Conservation (phyloP, 2,888 invertebrate species). For the Drosophila mimica region DNA sequence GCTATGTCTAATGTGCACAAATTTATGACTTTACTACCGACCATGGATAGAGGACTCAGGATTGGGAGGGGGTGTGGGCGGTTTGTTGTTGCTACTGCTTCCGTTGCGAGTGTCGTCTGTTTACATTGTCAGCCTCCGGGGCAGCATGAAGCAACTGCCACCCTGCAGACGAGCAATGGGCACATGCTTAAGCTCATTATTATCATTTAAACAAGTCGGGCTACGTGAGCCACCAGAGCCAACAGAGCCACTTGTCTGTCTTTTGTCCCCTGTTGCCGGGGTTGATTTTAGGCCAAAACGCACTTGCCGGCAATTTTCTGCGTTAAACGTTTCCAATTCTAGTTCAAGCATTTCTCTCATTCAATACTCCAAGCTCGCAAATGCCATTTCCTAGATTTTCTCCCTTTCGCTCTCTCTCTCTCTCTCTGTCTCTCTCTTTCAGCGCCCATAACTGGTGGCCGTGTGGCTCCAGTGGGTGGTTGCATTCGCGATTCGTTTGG, state of each 20-base stretch:
- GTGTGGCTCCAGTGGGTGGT: slow-evolving; percentile 48
- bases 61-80: slow-evolving; percentile 50
- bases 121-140: slow-evolving; percentile 67
- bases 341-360: slow-evolving; percentile 32
- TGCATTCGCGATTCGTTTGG: slow-evolving; percentile 57
- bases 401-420: background rate
- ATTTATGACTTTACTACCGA: slow-evolving; percentile 81
- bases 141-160: slow-evolving; percentile 41
- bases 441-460: slow-evolving; percentile 31
- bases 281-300: slow-evolving; percentile 50
- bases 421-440: background rate
- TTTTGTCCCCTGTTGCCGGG: slow-evolving; percentile 40
- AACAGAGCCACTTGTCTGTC: slow-evolving; percentile 40
- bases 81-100: slow-evolving; percentile 52
- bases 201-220: slow-evolving; percentile 78
- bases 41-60: slow-evolving; percentile 24
- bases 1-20: slow-evolving; percentile 82
- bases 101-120: slow-evolving; percentile 46
- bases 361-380: slow-evolving; percentile 23
- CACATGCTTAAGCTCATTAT: slow-evolving; percentile 81
- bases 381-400: slow-evolving; percentile 40
- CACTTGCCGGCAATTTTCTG: slow-evolving; percentile 48
- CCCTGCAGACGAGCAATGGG: slow-evolving; percentile 58
- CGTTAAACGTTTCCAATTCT: slow-evolving; percentile 78
- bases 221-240: slow-evolving; percentile 55